Base-by-base conservation (phyloP, 2,113 vertebrate species). In the Tachysurus fulvidraco region DNA sequence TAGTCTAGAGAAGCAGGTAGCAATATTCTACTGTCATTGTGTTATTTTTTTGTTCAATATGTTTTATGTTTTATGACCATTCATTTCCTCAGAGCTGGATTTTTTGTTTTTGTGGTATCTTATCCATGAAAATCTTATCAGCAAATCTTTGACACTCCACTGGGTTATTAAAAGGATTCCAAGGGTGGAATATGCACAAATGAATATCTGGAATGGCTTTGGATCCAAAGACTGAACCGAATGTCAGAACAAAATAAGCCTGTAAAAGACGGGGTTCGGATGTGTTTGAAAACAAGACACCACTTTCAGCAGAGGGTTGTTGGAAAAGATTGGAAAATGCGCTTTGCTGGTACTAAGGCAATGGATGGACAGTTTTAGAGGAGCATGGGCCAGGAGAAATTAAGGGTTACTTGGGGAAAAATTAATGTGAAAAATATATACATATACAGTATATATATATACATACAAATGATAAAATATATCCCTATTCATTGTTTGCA, bases 341-440 rank as follows among this genome's bases (percentile, higher is more conserved):
- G 81, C 76, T 80, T 81, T 71, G 87, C 78, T 81, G 85, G 86
- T 88, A 79, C 83, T 57, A 54, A 54, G 36, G 52, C n/a, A 80
- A 30, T 74, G 59, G 67, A 81, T 52, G 41, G 36, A 65, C 44
- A 14, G 44, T 65, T 74, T 50, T 84, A 5, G 54, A 44, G 60
- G 36, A 88, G 86, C 62, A 73, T 23, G 30, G 55, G 16, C 54
- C 76, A 80, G 81, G 73, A 78, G 81, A 57, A 73, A 64, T 54
- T 64, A 57, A 30, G 73, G 60, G 28, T 83, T 30, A 83, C 36
- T 60, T 7, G n/a, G 36, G 54, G 78, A 19, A 62, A 76, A 64
- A 30, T 17, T 78, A 86, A 88, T 88, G 88, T 88, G 88, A 88
- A 86, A 74, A 57, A 85, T 88, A 55, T 55, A 80, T 59, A 84